Base-by-base conservation (phyloP, 2,113 vertebrate genomes). In the Leucosticte australis region DNA sequence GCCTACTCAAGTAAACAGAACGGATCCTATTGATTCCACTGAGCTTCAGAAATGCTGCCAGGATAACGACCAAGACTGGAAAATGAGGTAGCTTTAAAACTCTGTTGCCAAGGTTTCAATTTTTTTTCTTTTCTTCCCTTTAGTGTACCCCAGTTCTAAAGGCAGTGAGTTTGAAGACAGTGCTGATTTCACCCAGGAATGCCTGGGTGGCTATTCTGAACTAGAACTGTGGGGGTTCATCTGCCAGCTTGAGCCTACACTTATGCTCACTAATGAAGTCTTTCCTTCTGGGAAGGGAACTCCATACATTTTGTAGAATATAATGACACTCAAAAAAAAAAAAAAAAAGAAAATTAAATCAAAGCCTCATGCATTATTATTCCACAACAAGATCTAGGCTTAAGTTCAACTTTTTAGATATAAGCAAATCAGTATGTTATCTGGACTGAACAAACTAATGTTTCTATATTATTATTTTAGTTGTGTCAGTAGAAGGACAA, bases 1-100 rank as follows among this genome's bases (percentile, higher is more conserved):
- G 75, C 47, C 75, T 56, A 52, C 85, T 83, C 90, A 83, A 93
- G 84, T 49, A 73, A 95, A 90, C 56, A 81, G 88, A 96, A 92
- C 1, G 8, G 86, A 94, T 70, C 64, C 79, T 42, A 78, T 73
- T 24, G 37, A 74, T 57, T 90, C 41, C 73, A 56, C n/a, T 24
- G 39, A 77, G 68, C 83, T 68, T 74, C 1, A 5, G 60, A 94
- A 88, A 89, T 6, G 57, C 83, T 87, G 47, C 76, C 79, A 77
- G 73, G 80, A 64, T 80, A 95, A 89, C 2, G 35, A 52, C 33
- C 15, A n/a, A 53, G 44, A 16, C 37, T 81, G 28, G 42, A 85
- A 79, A 87, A 85, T 0, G 11, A 69, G 33, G 46, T 12, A 83
- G 23, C 37, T 70, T 84, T 42, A 82, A 92, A 91, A 90, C 70